phyloP scores from a whole-genome alignment of 2,113 vertebrate species.

The zebrafish (Danio rerio) region DNA sequence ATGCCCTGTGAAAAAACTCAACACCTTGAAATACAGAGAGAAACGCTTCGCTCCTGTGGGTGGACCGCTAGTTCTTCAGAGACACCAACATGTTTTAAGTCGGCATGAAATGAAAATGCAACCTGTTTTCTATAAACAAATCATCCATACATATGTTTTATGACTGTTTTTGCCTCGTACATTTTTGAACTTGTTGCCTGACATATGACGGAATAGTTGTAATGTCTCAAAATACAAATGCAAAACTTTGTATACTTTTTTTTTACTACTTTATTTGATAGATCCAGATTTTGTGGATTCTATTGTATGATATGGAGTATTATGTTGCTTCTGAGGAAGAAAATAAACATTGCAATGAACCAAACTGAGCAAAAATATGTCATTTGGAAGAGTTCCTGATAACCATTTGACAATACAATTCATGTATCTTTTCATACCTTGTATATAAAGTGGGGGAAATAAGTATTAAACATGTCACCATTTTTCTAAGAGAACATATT shows the following conservation, averaged over 20 bases:
- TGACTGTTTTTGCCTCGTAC: too few relatives aligned
- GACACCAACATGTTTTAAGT: conserved; percentile 10
- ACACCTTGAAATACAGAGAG: conserved; percentile 6
- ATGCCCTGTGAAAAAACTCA: neutral
- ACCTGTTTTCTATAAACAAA: neutral
- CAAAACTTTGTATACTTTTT: neutral
- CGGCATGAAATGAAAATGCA: neutral
- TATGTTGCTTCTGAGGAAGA: neutral
- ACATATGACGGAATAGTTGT: neutral
- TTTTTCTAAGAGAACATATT: too few relatives aligned
- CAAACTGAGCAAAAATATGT: neutral
- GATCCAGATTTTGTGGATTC: neutral
- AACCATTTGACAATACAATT: neutral
- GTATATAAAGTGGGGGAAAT: too few relatives aligned
- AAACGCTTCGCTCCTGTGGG: conserved; percentile 1
- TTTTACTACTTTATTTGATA: neutral
- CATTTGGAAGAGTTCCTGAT: neutral
- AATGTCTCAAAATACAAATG: neutral
- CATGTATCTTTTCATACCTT: too few relatives aligned
- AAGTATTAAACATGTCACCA: too few relatives aligned
- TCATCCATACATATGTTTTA: neutral
- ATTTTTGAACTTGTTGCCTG: neutral
- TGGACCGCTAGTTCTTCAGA: neutral
- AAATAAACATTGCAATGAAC: neutral
- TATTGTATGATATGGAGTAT: neutral